Evolutionary conservation across 1,140 invertebrate genomes (phyloP).

Genomic region (Ylistrum balloti): DNA sequence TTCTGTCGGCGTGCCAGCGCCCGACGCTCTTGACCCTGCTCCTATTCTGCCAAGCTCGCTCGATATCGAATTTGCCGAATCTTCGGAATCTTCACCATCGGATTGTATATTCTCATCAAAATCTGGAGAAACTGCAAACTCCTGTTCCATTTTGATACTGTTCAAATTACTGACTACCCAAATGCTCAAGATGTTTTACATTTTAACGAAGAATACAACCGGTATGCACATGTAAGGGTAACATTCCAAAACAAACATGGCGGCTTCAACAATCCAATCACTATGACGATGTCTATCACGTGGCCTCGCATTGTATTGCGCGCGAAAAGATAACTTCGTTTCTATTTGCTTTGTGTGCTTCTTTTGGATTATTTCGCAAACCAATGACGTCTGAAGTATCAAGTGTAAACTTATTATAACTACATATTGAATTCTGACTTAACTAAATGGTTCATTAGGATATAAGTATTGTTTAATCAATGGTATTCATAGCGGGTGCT

Average conservation of each 20-base stretch:
- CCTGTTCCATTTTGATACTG: background rate
- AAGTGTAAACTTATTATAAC: no score
- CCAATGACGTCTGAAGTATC: no score
- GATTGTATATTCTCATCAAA: slow-evolving; percentile 52
- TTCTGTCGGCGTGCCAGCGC: slow-evolving; percentile 72
- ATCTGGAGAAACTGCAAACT: slow-evolving; percentile 60
- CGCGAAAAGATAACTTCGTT: background rate
- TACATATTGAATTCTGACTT: no score
- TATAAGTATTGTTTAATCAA: no score
- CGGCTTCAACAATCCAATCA: slow-evolving; percentile 67
- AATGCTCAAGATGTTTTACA: background rate
- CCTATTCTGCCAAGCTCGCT: slow-evolving; percentile 70
- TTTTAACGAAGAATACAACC: background rate
- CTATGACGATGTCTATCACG: slow-evolving; percentile 67
- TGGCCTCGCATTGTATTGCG: slow-evolving; percentile 41
- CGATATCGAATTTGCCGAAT: slow-evolving; percentile 60
- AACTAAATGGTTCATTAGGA: no score
- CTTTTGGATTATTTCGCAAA: no score
- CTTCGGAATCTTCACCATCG: slow-evolving; percentile 57
- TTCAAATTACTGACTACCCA: slow-evolving; percentile 33
- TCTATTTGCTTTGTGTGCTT: no score
- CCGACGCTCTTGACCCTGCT: slow-evolving; percentile 53
- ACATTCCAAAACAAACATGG: slow-evolving; percentile 66
- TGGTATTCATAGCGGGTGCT: no score
- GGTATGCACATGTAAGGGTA: slow-evolving; percentile 47